Base-by-base conservation (phyloP, 2,113 vertebrate genomes). In the Circaetus cinerascens region DNA sequence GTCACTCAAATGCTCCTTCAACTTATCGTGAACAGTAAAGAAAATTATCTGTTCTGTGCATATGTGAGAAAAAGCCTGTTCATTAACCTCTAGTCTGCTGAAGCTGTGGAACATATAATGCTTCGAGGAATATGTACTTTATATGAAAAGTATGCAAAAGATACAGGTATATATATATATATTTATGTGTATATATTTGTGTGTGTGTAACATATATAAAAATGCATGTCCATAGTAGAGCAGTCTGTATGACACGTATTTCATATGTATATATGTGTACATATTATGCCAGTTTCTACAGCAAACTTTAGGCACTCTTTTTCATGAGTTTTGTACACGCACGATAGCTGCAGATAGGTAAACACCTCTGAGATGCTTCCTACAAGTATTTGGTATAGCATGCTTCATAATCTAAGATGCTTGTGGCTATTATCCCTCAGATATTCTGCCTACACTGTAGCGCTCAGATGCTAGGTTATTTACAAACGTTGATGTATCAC, bases 11-110 rank as follows among this genome's bases (percentile, higher is more conserved):
- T 46, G 77, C 88, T 96, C 92, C 97, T 96, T 97, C 96, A 97
- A 97, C 97, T 97, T 97, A 97, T 97, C 98, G 25, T 88, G 95
- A 97, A 96, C 96, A 97, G 97, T 96, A 97, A 97, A 97, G 97
- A 96, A 97, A 98, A 97, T 97, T 95, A 98, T 97, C 97, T 98
- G 96, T 95, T 98, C 97, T 78, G 96, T 91, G 97, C 98, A 97
- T 91, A 97, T 96, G 95, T 96, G 96, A 92, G 95, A 97, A 97
- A 94, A 92, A 96, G 75, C 63, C n/a, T 53, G 68, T 95, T 97
- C 93, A 81, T 97, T 97, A 97, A 98, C 96, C 97, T 97, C 91
- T 97, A 86, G 91, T 92, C 92, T 89, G 95, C 93, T 89, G 91
- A 97, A 97, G 90, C 85, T 83, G 55, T 45, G 95, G 83, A 82